Evolutionary conservation across 2,113 vertebrate species (phyloP).

Genomic region (Lutjanus erythropterus): DNA sequence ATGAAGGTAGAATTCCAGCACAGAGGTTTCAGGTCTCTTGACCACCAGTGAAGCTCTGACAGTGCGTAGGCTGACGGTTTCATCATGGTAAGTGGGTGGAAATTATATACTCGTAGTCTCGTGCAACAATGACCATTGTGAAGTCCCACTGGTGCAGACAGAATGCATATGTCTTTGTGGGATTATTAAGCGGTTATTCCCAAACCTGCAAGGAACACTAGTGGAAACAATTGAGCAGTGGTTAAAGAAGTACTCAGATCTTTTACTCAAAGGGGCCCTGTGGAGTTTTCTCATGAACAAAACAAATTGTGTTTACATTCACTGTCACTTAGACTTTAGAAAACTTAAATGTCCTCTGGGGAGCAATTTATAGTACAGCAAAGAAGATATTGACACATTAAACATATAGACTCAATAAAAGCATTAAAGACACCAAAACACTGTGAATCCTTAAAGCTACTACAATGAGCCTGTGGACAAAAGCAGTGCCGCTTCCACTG

Average conservation of each 20-base stretch:
- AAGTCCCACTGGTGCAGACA: slow-evolving; percentile 38
- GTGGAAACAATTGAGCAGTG: slow-evolving; percentile 7
- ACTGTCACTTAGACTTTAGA: no score
- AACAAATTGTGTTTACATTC: background rate
- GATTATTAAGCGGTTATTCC: slow-evolving; percentile 51
- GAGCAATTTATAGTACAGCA: no score
- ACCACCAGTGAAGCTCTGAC: slow-evolving; percentile 48
- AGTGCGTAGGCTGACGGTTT: slow-evolving; percentile 46
- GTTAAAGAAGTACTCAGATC: background rate
- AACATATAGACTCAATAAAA: no score
- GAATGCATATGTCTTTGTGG: slow-evolving; percentile 51
- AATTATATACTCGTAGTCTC: slow-evolving; percentile 34
- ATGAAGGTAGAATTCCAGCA: slow-evolving; percentile 43
- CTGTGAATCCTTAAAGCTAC: no score
- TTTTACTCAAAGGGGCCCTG: background rate
- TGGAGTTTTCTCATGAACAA: slow-evolving; percentile 4
- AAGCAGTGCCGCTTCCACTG: no score
- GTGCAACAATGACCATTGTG: slow-evolving; percentile 60
- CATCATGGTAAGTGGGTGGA: slow-evolving; percentile 59
- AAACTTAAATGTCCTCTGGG: no score
- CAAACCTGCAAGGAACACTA: slow-evolving; percentile 12
- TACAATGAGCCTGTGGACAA: no score
- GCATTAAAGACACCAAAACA: no score
- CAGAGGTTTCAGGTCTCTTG: slow-evolving; percentile 38
- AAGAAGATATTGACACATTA: no score